A percentile compares a stretch with the other conserved stretches of the same genome.
phyloP scores from a whole-genome alignment of 2,113 vertebrate species.

The Anoura caudifer region DNA sequence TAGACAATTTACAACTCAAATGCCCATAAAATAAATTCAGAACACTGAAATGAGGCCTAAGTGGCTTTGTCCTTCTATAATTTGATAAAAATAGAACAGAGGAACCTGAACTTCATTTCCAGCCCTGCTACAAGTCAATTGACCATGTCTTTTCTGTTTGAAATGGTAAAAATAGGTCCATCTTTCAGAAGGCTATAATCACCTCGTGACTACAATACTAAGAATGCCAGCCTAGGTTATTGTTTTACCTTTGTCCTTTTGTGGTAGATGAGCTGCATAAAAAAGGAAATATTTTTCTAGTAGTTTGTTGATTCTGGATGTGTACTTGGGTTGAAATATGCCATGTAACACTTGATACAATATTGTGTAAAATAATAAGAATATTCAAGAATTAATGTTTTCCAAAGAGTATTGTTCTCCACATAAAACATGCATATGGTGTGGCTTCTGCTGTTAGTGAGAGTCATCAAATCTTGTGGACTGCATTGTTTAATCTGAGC shows the following conservation, averaged over 20 bases:
- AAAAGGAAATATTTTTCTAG: conserved; percentile 26
- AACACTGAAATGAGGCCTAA: conserved; percentile 42
- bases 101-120: conserved; percentile 49
- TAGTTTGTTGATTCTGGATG: not conserved
- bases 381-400: not conserved
- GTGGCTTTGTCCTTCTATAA: conserved; percentile 28
- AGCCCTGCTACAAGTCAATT: conserved; percentile 60
- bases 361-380: not conserved
- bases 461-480: conserved; percentile 30
- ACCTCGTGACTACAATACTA: conserved; percentile 13
- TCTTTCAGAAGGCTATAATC: conserved; percentile 61
- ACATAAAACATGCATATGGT: not conserved
- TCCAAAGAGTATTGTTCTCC: not conserved
- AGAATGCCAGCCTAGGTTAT: not conserved
- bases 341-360: not conserved
- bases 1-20: conserved; percentile 51
- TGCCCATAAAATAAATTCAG: conserved; percentile 44
- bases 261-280: conserved; percentile 56
- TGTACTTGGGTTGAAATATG: conserved; percentile 20
- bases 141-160: conserved; percentile 47
- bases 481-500: conserved; percentile 30
- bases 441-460: conserved; percentile 14
- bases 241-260: conserved; percentile 43
- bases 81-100: conserved; percentile 58
- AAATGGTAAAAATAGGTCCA: conserved; percentile 56